Evolutionary conservation across 1,140 invertebrate species (phyloP).

Genomic region (Cyrtorhinus lividipennis): DNA sequence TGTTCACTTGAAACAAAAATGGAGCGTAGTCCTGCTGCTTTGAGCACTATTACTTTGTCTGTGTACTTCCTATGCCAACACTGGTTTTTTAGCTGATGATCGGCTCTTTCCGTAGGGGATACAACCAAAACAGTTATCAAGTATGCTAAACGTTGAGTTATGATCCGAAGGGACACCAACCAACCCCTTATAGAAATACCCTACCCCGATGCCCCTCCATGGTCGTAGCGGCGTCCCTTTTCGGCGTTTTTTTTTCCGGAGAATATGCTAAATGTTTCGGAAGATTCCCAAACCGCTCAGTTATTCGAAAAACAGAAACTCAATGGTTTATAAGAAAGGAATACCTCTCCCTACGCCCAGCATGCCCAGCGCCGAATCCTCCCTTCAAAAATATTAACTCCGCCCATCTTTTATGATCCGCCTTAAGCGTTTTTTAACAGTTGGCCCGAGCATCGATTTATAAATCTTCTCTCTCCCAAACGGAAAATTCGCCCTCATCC

Average conservation of each 20-base stretch:
- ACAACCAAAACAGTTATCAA: no score
- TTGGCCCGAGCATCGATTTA: neutral
- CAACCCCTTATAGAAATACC: neutral
- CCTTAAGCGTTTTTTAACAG: constrained; percentile 13
- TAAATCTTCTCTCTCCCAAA: neutral
- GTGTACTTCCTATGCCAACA: no score
- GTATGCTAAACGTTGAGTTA: neutral
- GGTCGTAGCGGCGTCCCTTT: neutral
- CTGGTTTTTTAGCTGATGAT: no score
- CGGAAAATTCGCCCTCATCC: neutral
- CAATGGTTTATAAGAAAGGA: constrained; percentile 20
- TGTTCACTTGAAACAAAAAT: no score
- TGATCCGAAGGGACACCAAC: neutral
- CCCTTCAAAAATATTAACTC: constrained; percentile 12
- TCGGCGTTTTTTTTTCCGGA: neutral
- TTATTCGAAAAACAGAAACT: constrained; percentile 20
- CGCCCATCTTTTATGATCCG: constrained; percentile 12
- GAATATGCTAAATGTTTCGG: constrained; percentile 21
- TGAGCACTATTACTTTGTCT: no score
- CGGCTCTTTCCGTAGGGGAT: no score
- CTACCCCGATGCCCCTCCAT: neutral
- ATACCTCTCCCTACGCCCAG: neutral
- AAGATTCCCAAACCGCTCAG: constrained; percentile 19
- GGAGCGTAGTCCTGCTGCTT: no score
- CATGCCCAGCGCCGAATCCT: neutral